Percentiles rank a stretch among this genome's conserved stretches.
Conservation (phyloP, 2,797 vertebrate species). For the Chiroxiphia lanceolata region DNA sequence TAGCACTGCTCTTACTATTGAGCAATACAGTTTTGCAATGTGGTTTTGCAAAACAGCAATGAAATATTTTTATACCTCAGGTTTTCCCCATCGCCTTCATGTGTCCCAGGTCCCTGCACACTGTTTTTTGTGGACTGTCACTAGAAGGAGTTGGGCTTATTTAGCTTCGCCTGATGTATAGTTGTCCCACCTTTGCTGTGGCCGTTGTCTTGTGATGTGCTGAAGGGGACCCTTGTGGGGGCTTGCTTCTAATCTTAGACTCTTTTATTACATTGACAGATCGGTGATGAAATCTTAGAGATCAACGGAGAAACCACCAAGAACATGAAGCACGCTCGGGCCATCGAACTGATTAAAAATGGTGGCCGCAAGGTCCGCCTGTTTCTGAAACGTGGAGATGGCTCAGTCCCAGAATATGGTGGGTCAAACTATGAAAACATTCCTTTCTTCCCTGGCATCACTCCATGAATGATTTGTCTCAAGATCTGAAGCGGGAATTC, state of each 20-base stretch:
- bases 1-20: not conserved
- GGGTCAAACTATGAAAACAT: conserved; percentile 99
- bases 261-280: conserved; percentile 73
- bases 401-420: conserved; percentile 99
- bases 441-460: conserved; percentile 98
- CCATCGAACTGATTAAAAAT: conserved; percentile 99
- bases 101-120: not conserved
- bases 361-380: conserved; percentile 93
- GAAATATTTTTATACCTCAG: not conserved
- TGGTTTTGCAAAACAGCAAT: not conserved
- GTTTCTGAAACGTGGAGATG: conserved; percentile 96
- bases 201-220: not conserved
- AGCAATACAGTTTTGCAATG: not conserved
- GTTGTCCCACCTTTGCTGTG: not conserved
- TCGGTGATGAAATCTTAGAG: conserved; percentile 98
- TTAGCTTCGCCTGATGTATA: not conserved
- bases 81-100: not conserved
- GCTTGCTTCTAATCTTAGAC: not conserved
- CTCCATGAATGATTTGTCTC: conserved; percentile 88
- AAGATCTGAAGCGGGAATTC: conserved; percentile 85
- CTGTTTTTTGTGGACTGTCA: not conserved
- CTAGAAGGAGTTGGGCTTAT: not conserved
- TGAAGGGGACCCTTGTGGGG: not conserved
- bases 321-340: conserved; percentile 98
- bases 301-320: conserved; percentile 98